A percentile compares a stretch with the other conserved stretches of the same genome.
phyloP scores from a whole-genome alignment of 2,113 vertebrate genomes.

The Silurus meridionalis region DNA sequence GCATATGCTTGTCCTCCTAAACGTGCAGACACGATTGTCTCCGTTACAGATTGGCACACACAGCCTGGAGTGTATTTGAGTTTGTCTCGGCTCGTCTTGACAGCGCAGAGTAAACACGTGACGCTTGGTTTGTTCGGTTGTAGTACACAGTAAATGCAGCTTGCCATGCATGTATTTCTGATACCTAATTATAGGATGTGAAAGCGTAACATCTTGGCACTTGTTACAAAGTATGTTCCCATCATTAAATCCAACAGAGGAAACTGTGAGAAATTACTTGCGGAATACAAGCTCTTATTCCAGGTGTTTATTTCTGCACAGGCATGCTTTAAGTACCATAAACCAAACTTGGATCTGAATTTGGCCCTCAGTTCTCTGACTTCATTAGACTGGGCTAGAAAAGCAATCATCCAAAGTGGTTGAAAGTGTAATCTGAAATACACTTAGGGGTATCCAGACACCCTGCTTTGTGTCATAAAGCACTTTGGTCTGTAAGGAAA shows the following conservation, averaged over 20 bases:
- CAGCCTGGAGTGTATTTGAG: background rate
- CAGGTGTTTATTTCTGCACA: conserved; percentile 15
- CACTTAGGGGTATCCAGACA: too few relatives aligned
- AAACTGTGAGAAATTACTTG: conserved; percentile 12
- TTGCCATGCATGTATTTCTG: background rate
- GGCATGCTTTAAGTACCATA: background rate
- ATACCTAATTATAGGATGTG: conserved; percentile 26
- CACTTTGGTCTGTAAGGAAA: too few relatives aligned
- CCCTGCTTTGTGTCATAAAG: too few relatives aligned
- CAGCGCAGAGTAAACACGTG: background rate
- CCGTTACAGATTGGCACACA: conserved; percentile 5
- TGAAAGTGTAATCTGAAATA: background rate
- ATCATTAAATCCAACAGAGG: conserved; percentile 13
- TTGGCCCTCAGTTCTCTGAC: background rate
- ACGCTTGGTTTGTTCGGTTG: background rate
- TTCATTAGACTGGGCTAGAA: background rate
- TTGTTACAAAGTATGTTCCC: conserved; percentile 16
- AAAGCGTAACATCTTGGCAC: background rate
- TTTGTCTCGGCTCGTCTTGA: background rate
- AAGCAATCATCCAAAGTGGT: background rate
- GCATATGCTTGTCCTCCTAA: conserved; percentile 2
- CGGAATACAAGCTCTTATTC: background rate
- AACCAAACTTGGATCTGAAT: background rate
- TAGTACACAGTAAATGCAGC: conserved; percentile 1
- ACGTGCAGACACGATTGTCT: conserved; percentile 25